Conservation (phyloP, 2,113 vertebrate species). For the Zosterops borbonicus region DNA sequence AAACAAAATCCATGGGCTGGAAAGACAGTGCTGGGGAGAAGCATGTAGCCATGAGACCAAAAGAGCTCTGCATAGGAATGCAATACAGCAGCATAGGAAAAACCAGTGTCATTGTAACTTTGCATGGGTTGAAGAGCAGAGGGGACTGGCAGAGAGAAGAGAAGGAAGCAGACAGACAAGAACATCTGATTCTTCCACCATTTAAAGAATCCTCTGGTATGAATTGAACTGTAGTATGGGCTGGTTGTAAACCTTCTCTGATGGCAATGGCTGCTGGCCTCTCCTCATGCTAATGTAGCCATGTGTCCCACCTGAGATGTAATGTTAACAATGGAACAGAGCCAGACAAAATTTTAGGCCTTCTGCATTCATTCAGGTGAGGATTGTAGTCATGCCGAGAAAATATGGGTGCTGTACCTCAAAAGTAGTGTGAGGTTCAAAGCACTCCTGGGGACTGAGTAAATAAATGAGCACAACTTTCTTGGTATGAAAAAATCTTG, state of each 20-base stretch:
- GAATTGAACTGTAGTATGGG: background rate
- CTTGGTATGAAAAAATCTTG: background rate
- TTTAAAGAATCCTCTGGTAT: background rate
- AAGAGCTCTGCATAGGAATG: background rate
- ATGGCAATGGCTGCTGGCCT: background rate
- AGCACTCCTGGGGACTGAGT: background rate
- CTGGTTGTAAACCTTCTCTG: background rate
- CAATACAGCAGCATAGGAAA: background rate
- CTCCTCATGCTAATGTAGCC: fast-evolving
- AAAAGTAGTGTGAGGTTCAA: background rate
- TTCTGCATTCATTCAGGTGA: background rate
- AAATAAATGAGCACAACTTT: background rate
- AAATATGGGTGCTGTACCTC: background rate
- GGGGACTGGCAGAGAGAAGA: background rate
- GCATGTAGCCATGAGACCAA: background rate
- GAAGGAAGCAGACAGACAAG: background rate
- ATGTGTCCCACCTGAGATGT: background rate
- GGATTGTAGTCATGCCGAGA: background rate
- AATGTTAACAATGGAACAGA: background rate
- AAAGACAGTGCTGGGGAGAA: background rate
- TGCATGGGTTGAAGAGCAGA: background rate
- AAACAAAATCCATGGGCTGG: background rate
- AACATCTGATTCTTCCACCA: background rate
- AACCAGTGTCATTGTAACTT: background rate
- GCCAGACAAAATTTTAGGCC: background rate